phyloP scores from a whole-genome alignment of 2,113 vertebrate species.

The Arothron firmamentum region DNA sequence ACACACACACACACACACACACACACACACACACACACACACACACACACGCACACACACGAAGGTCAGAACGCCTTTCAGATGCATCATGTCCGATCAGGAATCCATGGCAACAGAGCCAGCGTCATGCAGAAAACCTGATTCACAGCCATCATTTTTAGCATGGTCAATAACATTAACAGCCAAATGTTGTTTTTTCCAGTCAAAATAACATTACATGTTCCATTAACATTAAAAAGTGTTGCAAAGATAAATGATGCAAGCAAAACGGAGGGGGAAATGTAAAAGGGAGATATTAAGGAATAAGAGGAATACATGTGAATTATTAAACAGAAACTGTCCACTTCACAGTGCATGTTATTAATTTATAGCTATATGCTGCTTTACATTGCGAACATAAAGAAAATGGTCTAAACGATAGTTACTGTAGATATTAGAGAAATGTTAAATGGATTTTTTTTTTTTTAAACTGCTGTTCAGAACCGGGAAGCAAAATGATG shows the following conservation, averaged over 20 bases:
- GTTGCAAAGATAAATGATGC: not conserved
- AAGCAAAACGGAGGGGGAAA: not conserved
- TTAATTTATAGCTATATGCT: not conserved
- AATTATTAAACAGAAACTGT: slow-evolving; percentile 2
- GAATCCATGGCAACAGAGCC: too few species aligned
- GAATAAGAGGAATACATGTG: not conserved
- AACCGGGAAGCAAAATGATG: slow-evolving; percentile 5
- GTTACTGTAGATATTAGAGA: too few species aligned
- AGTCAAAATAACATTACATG: too few species aligned
- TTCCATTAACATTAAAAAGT: too few species aligned
- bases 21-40: not conserved
- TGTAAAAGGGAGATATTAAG: not conserved
- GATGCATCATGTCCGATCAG: too few species aligned
- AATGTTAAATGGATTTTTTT: too few species aligned
- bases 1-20: not conserved
- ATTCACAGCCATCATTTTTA: too few species aligned
- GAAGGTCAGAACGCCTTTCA: too few species aligned
- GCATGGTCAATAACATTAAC: too few species aligned
- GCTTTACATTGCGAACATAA: not conserved
- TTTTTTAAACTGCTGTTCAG: too few species aligned
- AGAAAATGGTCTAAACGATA: slow-evolving; percentile 3
- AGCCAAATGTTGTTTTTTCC: too few species aligned
- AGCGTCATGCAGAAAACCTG: too few species aligned
- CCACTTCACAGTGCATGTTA: not conserved
- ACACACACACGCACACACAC: not conserved